phyloP scores from a whole-genome alignment of 1,140 invertebrate genomes.

The Apis laboriosa region DNA sequence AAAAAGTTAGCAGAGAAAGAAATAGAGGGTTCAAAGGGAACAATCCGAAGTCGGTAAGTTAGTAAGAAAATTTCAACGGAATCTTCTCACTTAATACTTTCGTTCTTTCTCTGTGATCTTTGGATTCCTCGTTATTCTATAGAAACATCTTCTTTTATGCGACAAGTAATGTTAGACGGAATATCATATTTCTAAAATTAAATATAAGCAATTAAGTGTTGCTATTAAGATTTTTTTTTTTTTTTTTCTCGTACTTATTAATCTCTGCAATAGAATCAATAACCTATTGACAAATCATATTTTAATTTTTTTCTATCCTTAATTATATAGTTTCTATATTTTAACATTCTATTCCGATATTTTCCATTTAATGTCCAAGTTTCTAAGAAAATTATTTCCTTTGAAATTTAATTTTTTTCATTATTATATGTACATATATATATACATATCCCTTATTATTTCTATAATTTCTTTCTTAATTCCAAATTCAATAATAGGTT shows the following conservation, averaged over 20 bases:
- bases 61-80: constrained; percentile 3
- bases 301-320: too few relatives aligned
- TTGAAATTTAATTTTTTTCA: too few relatives aligned
- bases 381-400: too few relatives aligned
- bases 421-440: too few relatives aligned
- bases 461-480: neutral
- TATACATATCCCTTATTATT: neutral
- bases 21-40: neutral
- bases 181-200: neutral
- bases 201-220: neutral
- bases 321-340: too few relatives aligned
- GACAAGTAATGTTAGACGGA: neutral
- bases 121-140: neutral
- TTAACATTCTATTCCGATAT: too few relatives aligned
- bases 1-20: neutral
- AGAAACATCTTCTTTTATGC: neutral
- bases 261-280: neutral
- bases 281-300: too few relatives aligned
- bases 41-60: neutral
- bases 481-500: neutral
- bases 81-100: neutral
- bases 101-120: neutral
- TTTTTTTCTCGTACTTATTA: neutral
- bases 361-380: too few relatives aligned
- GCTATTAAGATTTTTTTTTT: neutral